These are phyloP conservation scores for Phenacoccus solenopsis DNA, from an alignment of 1,140 invertebrate species.

Conservation along the genomic window DNA sequence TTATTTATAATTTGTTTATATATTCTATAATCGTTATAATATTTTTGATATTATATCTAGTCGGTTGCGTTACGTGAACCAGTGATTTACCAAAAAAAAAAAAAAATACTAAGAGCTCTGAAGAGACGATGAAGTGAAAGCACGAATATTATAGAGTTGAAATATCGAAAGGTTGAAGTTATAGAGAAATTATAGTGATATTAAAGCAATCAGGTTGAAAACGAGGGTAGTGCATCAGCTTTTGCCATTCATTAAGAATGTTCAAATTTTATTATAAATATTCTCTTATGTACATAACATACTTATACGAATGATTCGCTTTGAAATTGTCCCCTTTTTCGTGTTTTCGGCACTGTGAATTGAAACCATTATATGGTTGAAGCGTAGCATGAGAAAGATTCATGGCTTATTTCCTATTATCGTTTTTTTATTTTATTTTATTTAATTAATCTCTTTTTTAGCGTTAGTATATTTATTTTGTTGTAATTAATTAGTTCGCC, in stretches of 20 bases:
- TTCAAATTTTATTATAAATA: not conserved
- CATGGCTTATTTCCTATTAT: not conserved
- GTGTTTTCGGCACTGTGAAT: not conserved
- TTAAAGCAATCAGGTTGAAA: not conserved
- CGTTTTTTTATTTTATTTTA: not conserved
- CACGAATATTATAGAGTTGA: too few species aligned
- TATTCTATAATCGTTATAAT: not conserved
- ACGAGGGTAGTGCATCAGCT: not conserved
- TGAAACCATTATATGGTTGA: not conserved
- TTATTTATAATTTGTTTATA: not conserved
- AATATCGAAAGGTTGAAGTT: not conserved
- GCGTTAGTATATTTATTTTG: not conserved
- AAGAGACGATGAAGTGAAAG: not conserved
- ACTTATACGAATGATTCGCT: not conserved
- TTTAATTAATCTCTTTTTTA: not conserved
- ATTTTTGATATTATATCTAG: not conserved
- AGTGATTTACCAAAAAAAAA: not conserved
- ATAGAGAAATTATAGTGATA: not conserved
- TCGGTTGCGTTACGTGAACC: not conserved
- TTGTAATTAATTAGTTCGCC: not conserved
- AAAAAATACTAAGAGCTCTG: not conserved
- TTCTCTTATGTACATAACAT: not conserved
- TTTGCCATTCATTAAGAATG: not conserved
- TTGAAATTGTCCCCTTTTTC: not conserved
- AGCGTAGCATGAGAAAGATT: not conserved